Conservation (phyloP, 2,888 invertebrate species). For the Sesia bembeciformis region DNA sequence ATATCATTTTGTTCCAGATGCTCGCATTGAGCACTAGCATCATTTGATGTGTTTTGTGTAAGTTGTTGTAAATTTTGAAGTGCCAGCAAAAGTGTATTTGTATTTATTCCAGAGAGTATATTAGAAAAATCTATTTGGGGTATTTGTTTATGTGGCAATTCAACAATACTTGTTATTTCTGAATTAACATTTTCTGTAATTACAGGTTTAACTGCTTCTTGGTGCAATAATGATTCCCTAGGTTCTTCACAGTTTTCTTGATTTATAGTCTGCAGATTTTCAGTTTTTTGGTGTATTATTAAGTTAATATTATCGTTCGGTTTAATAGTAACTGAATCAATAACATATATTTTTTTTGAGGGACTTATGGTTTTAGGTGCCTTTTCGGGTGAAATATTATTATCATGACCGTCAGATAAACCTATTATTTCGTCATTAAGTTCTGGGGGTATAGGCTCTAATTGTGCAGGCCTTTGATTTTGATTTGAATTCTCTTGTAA, state of each 20-base stretch:
- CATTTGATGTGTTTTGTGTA: constrained; percentile 23
- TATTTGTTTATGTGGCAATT: neutral
- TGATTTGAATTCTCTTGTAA: neutral
- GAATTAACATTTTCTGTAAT: neutral
- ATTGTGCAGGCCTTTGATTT: neutral
- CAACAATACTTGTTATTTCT: neutral
- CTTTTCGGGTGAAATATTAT: constrained; percentile 10
- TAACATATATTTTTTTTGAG: constrained; percentile 43
- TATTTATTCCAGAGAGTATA: constrained; percentile 53
- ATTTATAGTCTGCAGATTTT: neutral
- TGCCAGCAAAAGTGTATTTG: constrained; percentile 52
- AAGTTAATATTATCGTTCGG: constrained; percentile 11
- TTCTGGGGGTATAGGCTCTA: constrained; percentile 24
- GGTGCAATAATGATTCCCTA: neutral
- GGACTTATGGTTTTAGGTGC: constrained; percentile 27
- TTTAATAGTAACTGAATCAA: constrained; percentile 49
- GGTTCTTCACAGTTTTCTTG: neutral
- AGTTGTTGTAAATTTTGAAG: constrained; percentile 61
- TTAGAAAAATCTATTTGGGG: constrained; percentile 36
- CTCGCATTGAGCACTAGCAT: constrained; percentile 10
- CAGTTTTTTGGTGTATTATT: neutral
- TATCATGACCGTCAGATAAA: constrained; percentile 8
- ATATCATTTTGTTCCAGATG: neutral
- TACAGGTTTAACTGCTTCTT: neutral
- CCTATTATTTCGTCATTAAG: constrained; percentile 31